phyloP scores from a whole-genome alignment of 1,140 invertebrate genomes.

The Conus ventricosus region DNA sequence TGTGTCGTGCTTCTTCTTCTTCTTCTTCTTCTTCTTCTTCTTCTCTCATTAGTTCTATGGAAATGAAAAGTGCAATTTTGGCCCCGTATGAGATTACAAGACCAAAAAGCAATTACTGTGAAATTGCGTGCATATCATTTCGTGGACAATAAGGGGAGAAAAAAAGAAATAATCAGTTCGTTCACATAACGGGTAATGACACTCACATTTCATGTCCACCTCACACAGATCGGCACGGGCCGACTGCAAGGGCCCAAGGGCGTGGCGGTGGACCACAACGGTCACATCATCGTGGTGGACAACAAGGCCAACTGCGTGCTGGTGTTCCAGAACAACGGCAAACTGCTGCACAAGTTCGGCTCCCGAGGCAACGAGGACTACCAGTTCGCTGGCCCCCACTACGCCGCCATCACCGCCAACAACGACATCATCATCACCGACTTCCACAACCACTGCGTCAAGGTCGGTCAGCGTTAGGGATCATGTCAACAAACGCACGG shows the following conservation, averaged over 20 bases:
- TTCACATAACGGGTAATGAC: neutral
- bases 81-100: too few species aligned
- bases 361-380: constrained; percentile 73
- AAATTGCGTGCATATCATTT: neutral
- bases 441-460: constrained; percentile 80
- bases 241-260: constrained; percentile 79
- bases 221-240: constrained; percentile 75
- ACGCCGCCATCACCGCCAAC: constrained; percentile 77
- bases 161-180: neutral
- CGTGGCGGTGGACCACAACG: constrained; percentile 76
- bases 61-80: too few species aligned
- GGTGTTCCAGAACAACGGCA: constrained; percentile 78
- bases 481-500: too few species aligned
- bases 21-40: too few species aligned
- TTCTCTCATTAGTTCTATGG: too few species aligned
- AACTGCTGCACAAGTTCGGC: constrained; percentile 73
- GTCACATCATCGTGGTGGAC: constrained; percentile 80
- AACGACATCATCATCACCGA: constrained; percentile 79
- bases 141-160: neutral
- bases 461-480: constrained; percentile 50
- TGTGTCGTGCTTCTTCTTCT: too few species aligned
- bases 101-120: too few species aligned
- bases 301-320: constrained; percentile 79
- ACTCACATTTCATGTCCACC: too few species aligned
- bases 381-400: constrained; percentile 80